These are phyloP conservation scores for Noctua janthe DNA, from an alignment of 2,888 invertebrate genomes.

Conservation along the genomic window DNA sequence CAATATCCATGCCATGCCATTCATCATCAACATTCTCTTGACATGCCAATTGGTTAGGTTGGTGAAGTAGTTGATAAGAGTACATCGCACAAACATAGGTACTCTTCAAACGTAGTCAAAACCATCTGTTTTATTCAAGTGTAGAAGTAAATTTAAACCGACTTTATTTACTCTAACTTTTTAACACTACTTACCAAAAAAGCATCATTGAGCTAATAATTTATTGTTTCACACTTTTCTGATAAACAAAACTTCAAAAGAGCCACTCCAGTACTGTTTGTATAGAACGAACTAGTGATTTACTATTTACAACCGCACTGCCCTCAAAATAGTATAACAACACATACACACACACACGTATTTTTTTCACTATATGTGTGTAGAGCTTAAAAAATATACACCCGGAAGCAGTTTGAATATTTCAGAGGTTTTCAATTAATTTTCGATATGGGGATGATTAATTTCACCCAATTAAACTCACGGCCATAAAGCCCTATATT, in stretches of 20 bases:
- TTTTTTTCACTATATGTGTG: not conserved
- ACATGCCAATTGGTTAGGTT: not conserved
- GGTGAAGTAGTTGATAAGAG: not conserved
- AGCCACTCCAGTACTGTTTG: constrained; percentile 27
- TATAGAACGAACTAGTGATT: constrained; percentile 13
- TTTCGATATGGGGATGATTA: not conserved
- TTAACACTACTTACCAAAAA: not conserved
- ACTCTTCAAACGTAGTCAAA: not conserved
- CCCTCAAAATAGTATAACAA: constrained; percentile 15
- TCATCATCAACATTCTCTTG: no score
- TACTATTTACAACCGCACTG: constrained; percentile 6
- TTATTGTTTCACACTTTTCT: constrained; percentile 15
- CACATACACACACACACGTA: no score
- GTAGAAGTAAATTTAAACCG: not conserved
- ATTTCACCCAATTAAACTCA: not conserved
- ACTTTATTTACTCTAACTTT: not conserved
- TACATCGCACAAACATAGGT: not conserved
- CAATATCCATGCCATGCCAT: not conserved
- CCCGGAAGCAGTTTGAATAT: constrained; percentile 16
- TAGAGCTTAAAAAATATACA: not conserved
- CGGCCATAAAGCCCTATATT: not conserved
- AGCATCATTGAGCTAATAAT: not conserved
- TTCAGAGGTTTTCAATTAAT: constrained; percentile 15
- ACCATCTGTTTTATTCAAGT: not conserved
- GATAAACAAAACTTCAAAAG: constrained; percentile 27